Evolutionary conservation across 2,113 vertebrate species (phyloP).

Genomic region (Cebidichthys violaceus): DNA sequence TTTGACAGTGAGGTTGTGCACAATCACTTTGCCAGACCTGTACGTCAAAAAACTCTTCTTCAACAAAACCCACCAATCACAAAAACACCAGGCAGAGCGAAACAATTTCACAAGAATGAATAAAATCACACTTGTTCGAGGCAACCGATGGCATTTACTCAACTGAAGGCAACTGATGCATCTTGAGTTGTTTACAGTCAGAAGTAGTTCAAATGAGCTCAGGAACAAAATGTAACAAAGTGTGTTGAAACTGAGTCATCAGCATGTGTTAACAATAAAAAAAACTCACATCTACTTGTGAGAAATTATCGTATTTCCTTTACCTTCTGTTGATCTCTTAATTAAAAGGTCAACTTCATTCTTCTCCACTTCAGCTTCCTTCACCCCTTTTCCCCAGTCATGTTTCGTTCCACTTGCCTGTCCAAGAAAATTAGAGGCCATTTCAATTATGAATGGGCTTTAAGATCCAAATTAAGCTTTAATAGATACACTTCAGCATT

Average conservation of each 20-base stretch:
- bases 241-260: constrained; percentile 26
- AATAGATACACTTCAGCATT: constrained; percentile 26
- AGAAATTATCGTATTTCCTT: constrained; percentile 11
- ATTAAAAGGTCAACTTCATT: constrained; percentile 44
- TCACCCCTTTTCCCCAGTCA: background rate
- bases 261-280: background rate
- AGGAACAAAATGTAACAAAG: constrained; percentile 9
- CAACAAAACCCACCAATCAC: constrained; percentile 4
- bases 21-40: constrained; percentile 51
- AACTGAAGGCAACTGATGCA: background rate
- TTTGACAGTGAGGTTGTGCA: constrained; percentile 44
- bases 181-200: background rate
- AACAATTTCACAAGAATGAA: background rate
- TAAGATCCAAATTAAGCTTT: constrained; percentile 33
- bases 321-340: background rate
- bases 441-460: constrained; percentile 47
- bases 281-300: constrained; percentile 18
- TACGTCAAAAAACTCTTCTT: constrained; percentile 32
- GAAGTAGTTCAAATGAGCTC: constrained; percentile 11
- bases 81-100: background rate
- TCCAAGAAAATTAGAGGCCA: constrained; percentile 36
- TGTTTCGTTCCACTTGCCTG: constrained; percentile 20
- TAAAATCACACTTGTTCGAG: constrained; percentile 22
- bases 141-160: background rate
- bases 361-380: background rate